phyloP scores from a whole-genome alignment of 2,888 invertebrate species.

The Hirtodrosophila alboralis region DNA sequence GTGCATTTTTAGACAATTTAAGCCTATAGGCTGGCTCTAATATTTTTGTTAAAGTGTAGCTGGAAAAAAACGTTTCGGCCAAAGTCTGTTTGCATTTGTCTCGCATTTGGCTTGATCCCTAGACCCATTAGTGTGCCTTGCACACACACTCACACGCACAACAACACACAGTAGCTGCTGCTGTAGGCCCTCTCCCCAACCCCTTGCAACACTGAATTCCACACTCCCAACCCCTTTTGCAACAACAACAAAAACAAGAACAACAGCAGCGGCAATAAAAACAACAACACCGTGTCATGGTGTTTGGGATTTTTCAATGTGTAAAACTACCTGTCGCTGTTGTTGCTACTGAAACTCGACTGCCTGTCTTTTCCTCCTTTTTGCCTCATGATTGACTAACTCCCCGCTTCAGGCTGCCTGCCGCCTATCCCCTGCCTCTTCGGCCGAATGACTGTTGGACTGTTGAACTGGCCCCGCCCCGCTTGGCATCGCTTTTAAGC shows the following conservation, averaged over 20 bases:
- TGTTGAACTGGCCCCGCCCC: slow-evolving; percentile 35
- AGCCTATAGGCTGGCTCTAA: too few relatives aligned
- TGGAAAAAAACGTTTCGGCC: slow-evolving; percentile 37
- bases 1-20: too few relatives aligned
- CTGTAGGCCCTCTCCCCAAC: slow-evolving; percentile 21
- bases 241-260: slow-evolving; percentile 20
- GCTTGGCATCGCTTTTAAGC: slow-evolving; percentile 66
- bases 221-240: slow-evolving; percentile 31
- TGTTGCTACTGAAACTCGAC: slow-evolving; percentile 64
- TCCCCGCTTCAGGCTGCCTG: too few relatives aligned
- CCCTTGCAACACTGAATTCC: slow-evolving; percentile 38
- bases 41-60: slow-evolving; percentile 37
- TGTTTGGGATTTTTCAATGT: slow-evolving; percentile 78
- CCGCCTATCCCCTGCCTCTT: too few relatives aligned
- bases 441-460: too few relatives aligned
- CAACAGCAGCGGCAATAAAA: slow-evolving; percentile 28
- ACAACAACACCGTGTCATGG: slow-evolving; percentile 60
- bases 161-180: slow-evolving; percentile 37
- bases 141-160: slow-evolving; percentile 48
- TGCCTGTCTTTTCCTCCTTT: too few relatives aligned
- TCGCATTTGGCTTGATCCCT: slow-evolving; percentile 73
- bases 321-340: slow-evolving; percentile 78
- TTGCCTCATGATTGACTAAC: too few relatives aligned
- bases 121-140: slow-evolving; percentile 74
- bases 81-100: slow-evolving; percentile 75